phyloP scores from a whole-genome alignment of 2,797 vertebrate species.

The Sebastes trivittatus region DNA sequence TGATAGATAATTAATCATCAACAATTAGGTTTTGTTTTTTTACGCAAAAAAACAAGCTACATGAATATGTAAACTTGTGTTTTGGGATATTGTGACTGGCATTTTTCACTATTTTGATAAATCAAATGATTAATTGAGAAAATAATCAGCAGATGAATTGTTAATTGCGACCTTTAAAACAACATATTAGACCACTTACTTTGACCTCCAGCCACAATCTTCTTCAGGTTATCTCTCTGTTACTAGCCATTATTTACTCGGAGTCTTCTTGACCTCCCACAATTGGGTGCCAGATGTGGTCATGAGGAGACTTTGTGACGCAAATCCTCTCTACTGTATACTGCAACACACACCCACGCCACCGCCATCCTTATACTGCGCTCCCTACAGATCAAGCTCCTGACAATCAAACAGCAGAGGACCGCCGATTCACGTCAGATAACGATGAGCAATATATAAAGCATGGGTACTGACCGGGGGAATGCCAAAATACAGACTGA shows the following conservation, averaged over 20 bases:
- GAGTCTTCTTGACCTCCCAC: slow-evolving; percentile 15
- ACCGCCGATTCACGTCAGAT: not conserved
- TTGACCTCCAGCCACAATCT: not conserved
- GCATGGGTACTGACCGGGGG: not conserved
- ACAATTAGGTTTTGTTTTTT: not conserved
- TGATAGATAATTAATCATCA: not conserved
- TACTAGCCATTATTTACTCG: not conserved
- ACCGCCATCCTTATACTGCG: not conserved
- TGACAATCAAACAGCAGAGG: slow-evolving; percentile 60
- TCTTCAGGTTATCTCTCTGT: not conserved
- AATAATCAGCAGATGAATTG: not conserved
- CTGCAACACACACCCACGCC: not conserved
- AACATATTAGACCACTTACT: not conserved
- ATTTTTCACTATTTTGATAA: not conserved
- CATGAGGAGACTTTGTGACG: not conserved
- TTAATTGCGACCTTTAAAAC: not conserved
- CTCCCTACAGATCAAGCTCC: slow-evolving; percentile 30
- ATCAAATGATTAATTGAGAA: not conserved
- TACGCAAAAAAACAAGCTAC: not conserved
- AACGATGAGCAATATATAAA: not conserved
- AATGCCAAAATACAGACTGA: slow-evolving; percentile 12
- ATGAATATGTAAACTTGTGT: not conserved
- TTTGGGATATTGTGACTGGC: not conserved
- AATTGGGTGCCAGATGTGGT: not conserved
- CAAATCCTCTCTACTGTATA: not conserved